Evolutionary conservation across 2,113 vertebrate genomes (phyloP), one percentile per base, ranked within the genome.

Genomic region (Zapornia atra): DNA sequence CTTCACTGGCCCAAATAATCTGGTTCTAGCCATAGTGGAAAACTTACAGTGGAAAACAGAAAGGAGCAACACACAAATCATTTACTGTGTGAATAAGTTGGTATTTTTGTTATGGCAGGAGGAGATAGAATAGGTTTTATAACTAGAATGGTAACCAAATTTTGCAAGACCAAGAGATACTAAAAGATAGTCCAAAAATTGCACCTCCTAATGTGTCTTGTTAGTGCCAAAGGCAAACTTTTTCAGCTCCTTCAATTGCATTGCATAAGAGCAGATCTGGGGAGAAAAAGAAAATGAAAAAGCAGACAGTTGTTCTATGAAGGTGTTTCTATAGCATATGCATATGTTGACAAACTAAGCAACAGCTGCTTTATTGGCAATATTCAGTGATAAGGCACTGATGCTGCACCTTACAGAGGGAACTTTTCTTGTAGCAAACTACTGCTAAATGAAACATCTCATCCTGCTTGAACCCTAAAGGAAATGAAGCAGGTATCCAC

Each of bases 361-460:
- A 91, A 60, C 69, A 92, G 76, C n/a, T 95, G 88, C 24, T 92
- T 90, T 92, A 94, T 75, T 78, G 48, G 10, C 73, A 82, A 38
- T 90, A 78, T 82, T 86, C 33, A 71, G 5, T 48, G 33, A 48
- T 63, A 78, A 90, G 68, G 36, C 82, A 71, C 21, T 56, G 72
- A 82, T 48, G 34, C 5, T 84, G 20, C 0, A 2, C 13, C 38
- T 89, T 84, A 60, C 36, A 82, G 33, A 29, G 8, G 38, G 72
- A 89, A 71, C 11, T 22, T 33, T 86, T 86, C 71, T 26, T 38
- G 11, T 59, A 72, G 40, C 13, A 65, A 94, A 54, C 42, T 70
- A 34, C 33, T 64, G 11, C 15, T 79, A 72, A 91, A 82, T 46
- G 26, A 8, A 83, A 25, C 29, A 59, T 81, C 80, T 84, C 8